These are phyloP conservation scores for Chlorodrepanis virens DNA, from an alignment of 2,113 vertebrate genomes.

Conservation along the genomic window DNA sequence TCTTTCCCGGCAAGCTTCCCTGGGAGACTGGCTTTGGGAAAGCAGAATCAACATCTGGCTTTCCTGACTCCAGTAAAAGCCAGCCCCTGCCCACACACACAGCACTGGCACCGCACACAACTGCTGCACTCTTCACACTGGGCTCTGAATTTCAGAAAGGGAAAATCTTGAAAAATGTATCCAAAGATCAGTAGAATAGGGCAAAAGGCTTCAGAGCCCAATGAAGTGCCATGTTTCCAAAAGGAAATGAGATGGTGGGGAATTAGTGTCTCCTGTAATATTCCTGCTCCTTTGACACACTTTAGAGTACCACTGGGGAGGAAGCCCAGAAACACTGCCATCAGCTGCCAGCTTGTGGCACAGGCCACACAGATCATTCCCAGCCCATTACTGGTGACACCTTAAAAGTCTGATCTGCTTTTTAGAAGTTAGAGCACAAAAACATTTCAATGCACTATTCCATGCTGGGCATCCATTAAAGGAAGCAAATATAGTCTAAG, in stretches of 20 bases:
- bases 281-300: background rate
- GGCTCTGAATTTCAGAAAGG: background rate
- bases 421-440: background rate
- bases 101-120: fast-evolving
- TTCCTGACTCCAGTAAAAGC: background rate
- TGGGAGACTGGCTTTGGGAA: background rate
- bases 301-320: background rate
- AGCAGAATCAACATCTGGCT: background rate
- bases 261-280: background rate
- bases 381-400: background rate
- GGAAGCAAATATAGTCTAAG: background rate
- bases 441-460: background rate
- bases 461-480: background rate
- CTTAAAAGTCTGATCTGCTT: background rate
- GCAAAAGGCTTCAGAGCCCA: background rate
- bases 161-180: background rate
- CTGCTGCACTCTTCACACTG: no score
- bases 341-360: background rate
- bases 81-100: background rate
- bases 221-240: background rate
- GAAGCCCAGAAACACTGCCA: background rate
- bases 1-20: background rate
- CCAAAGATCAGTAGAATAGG: background rate
- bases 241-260: background rate
- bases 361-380: background rate